Evolutionary conservation across 2,113 vertebrate genomes (phyloP).

Genomic region (Perca schrenkii): DNA sequence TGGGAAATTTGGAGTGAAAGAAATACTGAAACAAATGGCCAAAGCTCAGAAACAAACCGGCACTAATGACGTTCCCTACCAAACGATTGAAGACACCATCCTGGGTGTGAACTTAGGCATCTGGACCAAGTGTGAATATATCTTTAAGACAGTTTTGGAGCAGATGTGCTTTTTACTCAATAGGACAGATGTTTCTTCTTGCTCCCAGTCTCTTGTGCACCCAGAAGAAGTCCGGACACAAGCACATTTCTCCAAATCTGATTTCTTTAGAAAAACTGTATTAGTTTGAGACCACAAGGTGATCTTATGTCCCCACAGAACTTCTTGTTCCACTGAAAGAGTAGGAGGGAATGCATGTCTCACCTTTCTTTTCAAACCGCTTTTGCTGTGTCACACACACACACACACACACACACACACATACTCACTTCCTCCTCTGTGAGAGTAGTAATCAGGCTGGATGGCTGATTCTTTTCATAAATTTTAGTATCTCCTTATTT

Average conservation of each 20-base stretch:
- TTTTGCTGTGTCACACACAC: constrained; percentile 41
- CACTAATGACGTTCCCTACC: background rate
- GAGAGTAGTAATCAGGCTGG: constrained; percentile 71
- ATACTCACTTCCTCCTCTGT: constrained; percentile 34
- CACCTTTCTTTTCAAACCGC: constrained; percentile 44
- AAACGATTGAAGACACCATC: background rate
- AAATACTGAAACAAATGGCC: background rate
- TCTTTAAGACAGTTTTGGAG: background rate
- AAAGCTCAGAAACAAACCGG: background rate
- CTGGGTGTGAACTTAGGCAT: no score
- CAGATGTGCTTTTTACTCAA: background rate
- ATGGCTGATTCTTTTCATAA: constrained; percentile 79
- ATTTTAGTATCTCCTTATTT: constrained; percentile 82
- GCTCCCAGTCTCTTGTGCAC: background rate
- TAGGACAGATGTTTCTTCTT: background rate
- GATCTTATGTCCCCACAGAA: constrained; percentile 9
- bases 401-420: background rate
- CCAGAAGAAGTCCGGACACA: background rate
- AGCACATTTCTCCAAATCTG: background rate
- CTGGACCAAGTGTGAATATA: background rate
- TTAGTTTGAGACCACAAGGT: constrained; percentile 11
- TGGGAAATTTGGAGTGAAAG: background rate
- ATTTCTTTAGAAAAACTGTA: background rate
- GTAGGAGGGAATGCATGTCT: constrained; percentile 19
- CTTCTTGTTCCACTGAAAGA: constrained; percentile 19